Evolutionary conservation across 2,888 invertebrate species (phyloP).

Genomic region (Seira ritae): DNA sequence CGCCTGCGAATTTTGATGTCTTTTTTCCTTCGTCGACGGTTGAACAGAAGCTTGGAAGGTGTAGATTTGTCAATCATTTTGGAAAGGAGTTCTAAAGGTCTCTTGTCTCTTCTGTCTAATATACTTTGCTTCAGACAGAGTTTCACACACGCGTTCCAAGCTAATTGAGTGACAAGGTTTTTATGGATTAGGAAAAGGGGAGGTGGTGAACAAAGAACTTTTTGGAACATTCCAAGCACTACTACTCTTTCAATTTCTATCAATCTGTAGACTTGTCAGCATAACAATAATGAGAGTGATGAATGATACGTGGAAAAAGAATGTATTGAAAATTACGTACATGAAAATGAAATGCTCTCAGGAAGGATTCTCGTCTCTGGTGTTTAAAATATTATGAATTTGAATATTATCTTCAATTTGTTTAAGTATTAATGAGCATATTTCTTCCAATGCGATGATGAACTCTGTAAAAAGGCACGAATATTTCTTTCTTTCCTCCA

Average conservation of each 20-base stretch:
- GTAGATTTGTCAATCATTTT: background rate
- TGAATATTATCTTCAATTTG: no score
- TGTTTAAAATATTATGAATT: no score
- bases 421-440: no score
- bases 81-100: background rate
- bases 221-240: background rate
- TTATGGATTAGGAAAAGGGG: background rate
- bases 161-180: background rate
- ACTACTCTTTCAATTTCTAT: background rate
- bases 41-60: background rate
- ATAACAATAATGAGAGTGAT: constrained; percentile 46
- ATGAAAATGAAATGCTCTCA: no score
- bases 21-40: background rate
- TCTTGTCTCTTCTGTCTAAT: background rate
- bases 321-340: no score
- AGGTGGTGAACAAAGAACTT: background rate
- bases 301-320: constrained; percentile 45
- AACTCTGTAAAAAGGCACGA: no score
- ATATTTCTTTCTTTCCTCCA: no score
- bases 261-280: constrained; percentile 33
- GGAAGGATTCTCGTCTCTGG: no score
- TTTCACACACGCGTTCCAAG: background rate
- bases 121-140: background rate
- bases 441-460: no score
- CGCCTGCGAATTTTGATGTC: background rate